phyloP scores from a whole-genome alignment of 2,113 vertebrate species.

The Alexandromys fortis region DNA sequence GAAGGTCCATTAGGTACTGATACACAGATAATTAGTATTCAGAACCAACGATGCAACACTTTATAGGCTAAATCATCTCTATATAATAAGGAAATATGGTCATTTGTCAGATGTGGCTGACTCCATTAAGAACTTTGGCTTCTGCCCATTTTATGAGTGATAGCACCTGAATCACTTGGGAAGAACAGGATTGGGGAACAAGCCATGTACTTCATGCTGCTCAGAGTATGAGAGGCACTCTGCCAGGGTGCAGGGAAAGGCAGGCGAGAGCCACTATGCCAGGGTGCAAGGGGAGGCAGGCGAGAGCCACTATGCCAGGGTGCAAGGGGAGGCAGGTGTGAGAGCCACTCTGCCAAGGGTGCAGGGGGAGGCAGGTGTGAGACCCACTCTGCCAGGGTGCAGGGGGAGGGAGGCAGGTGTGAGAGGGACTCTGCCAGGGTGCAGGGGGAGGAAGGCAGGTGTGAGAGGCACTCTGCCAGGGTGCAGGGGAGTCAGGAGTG shows the following conservation, averaged over 20 bases:
- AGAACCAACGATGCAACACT: not conserved
- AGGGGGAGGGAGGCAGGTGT: too few species aligned
- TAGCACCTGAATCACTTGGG: not conserved
- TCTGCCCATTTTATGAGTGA: not conserved
- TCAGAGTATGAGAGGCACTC: not conserved
- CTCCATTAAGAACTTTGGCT: not conserved
- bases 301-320: not conserved
- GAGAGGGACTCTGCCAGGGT: not conserved
- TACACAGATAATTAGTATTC: not conserved
- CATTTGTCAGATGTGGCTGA: not conserved
- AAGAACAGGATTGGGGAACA: not conserved
- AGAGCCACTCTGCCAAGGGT: not conserved
- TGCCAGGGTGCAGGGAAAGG: too few species aligned
- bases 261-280: not conserved
- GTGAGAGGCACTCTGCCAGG: not conserved
- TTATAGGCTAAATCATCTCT: not conserved
- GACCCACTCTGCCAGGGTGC: not conserved
- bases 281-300: not conserved
- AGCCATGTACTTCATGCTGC: not conserved
- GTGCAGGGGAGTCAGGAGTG: not conserved
- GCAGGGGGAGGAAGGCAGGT: too few species aligned
- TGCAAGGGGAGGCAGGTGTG: too few species aligned
- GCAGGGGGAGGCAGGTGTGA: too few species aligned
- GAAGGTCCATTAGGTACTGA: not conserved
- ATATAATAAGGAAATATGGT: not conserved